Evolutionary conservation across 2,888 invertebrate genomes (phyloP).

Genomic region (Aphidius colemani): DNA sequence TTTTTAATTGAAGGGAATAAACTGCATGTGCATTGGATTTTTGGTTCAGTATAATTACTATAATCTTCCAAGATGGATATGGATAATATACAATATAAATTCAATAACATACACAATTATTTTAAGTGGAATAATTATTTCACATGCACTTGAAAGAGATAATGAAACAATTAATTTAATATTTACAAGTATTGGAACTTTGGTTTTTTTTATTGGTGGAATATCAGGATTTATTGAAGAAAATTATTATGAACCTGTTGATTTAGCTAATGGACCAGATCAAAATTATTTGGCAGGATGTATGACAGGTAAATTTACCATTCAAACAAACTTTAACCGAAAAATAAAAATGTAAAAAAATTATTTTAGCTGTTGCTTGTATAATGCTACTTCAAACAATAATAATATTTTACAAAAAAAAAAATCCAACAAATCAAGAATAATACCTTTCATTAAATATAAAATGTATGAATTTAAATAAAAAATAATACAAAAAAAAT

Average conservation of each 20-base stretch:
- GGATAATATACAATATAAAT: conserved; percentile 45
- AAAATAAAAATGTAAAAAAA: no score
- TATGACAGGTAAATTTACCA: conserved; percentile 30
- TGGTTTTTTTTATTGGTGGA: conserved; percentile 38
- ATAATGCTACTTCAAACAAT: no score
- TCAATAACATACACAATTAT: conserved; percentile 43
- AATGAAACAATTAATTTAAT: conserved; percentile 38
- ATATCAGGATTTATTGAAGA: conserved; percentile 37
- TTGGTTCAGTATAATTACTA: conserved; percentile 36
- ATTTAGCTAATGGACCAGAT: conserved; percentile 26
- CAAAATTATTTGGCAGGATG: conserved; percentile 38
- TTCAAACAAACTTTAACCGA: background rate
- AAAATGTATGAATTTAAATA: background rate
- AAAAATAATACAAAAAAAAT: conserved; percentile 10
- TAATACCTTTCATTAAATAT: no score
- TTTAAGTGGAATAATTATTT: conserved; percentile 35
- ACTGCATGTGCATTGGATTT: conserved; percentile 33
- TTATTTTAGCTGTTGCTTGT: no score
- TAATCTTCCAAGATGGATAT: conserved; percentile 42
- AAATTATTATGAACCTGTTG: conserved; percentile 20
- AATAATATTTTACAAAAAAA: no score
- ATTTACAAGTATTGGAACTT: conserved; percentile 36
- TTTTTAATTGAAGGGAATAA: conserved; percentile 33
- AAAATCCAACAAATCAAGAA: background rate
- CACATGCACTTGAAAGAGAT: conserved; percentile 40